phyloP scores from a whole-genome alignment of 1,140 invertebrate species.

The Coenobita brevimanus region DNA sequence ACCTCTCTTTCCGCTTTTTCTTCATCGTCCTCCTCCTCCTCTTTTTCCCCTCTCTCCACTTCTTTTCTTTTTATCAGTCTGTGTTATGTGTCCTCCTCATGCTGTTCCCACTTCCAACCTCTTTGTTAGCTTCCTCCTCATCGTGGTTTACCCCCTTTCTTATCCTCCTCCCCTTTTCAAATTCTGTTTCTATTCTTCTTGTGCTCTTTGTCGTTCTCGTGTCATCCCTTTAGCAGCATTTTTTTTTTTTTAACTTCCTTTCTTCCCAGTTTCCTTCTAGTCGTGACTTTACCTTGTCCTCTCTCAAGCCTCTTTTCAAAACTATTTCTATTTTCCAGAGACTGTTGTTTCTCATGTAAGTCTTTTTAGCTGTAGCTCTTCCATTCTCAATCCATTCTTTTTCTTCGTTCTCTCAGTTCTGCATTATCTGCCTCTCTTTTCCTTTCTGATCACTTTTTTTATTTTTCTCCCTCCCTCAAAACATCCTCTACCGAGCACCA shows the following conservation, averaged over 20 bases:
- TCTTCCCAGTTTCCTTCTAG: not conserved
- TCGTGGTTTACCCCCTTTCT: not conserved
- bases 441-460: not conserved
- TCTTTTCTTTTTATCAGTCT: not conserved
- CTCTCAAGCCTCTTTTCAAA: not conserved
- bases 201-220: not conserved
- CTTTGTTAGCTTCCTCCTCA: not conserved
- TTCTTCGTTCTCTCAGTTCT: not conserved
- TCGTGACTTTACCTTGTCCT: not conserved
- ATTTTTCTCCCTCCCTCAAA: not conserved
- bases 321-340: not conserved
- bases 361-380: not conserved
- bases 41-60: too few species aligned
- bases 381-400: not conserved
- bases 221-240: too few species aligned
- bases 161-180: not conserved
- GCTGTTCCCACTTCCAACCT: not conserved
- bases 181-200: not conserved
- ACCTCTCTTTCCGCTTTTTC: too few species aligned
- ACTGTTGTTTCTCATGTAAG: not conserved
- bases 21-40: too few species aligned
- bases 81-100: not conserved
- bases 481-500: not conserved
- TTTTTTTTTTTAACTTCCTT: not conserved
- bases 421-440: not conserved